Evolutionary conservation across 2,113 vertebrate genomes (phyloP).

Genomic region (Onychorhynchus coronatus): DNA sequence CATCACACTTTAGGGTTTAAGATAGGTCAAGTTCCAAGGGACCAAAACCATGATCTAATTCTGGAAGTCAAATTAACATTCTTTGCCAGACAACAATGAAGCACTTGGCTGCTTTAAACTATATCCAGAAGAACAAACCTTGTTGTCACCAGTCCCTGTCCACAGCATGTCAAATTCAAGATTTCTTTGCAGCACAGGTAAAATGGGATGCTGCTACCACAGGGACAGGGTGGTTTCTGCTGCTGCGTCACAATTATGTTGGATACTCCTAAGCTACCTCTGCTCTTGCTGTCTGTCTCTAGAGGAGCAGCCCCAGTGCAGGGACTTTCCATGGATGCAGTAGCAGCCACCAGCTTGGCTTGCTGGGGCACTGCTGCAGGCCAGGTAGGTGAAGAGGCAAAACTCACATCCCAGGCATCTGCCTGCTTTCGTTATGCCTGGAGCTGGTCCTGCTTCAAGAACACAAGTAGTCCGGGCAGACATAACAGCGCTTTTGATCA

Average conservation of each 20-base stretch:
- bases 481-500: background rate
- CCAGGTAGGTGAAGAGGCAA: background rate
- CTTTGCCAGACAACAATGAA: background rate
- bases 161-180: background rate
- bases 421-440: background rate
- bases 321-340: background rate
- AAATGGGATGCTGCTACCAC: background rate
- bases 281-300: background rate
- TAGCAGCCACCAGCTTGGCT: background rate
- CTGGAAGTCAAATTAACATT: background rate
- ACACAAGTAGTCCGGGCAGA: background rate
- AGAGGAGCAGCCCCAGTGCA: background rate
- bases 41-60: fast-evolving
- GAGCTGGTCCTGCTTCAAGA: background rate
- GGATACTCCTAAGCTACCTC: background rate
- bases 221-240: background rate
- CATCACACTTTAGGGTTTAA: background rate
- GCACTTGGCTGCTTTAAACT: background rate
- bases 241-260: background rate
- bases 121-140: background rate
- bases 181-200: background rate
- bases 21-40: background rate
- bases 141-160: background rate
- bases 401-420: background rate
- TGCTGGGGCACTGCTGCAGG: background rate